phyloP scores from a whole-genome alignment of 1,140 invertebrate species.

The Stenopsyche tienmushanensis region DNA sequence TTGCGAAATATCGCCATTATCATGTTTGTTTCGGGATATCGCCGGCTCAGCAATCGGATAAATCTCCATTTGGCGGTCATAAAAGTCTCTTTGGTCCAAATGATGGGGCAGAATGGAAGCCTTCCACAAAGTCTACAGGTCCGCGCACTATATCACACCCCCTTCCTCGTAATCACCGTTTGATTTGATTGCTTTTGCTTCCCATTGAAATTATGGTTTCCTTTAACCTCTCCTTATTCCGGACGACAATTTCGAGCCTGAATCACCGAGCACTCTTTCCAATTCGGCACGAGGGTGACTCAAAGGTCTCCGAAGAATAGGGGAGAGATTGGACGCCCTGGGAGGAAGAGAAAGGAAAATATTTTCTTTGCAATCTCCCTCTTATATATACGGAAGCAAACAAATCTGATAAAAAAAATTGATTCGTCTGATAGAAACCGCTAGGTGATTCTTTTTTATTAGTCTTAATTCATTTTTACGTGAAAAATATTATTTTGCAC shows the following conservation, averaged over 20 bases:
- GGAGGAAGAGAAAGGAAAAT: too few relatives aligned
- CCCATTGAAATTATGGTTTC: conserved; percentile 25
- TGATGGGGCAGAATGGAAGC: not conserved
- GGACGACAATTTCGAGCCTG: not conserved
- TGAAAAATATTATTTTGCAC: too few relatives aligned
- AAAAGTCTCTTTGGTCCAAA: conserved; percentile 20
- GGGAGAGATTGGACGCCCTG: not conserved
- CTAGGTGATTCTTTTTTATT: too few relatives aligned
- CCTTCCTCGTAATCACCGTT: conserved; percentile 23
- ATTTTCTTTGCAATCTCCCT: too few relatives aligned
- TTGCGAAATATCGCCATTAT: conserved; percentile 5
- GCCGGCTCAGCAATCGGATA: conserved; percentile 24
- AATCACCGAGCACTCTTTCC: not conserved
- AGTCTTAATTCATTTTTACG: too few relatives aligned
- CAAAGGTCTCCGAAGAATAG: too few relatives aligned
- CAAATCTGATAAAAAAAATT: too few relatives aligned
- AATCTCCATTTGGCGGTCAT: conserved; percentile 26
- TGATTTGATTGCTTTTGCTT: conserved; percentile 30
- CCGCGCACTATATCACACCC: conserved; percentile 14
- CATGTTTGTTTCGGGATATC: conserved; percentile 24
- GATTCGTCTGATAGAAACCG: too few relatives aligned
- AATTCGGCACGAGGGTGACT: not conserved
- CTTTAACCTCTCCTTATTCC: conserved; percentile 15
- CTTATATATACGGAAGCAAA: too few relatives aligned
- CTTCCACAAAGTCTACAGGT: conserved; percentile 16